A percentile compares a stretch with the other conserved stretches of the same genome.
Evolutionary conservation across 1,140 invertebrate genomes (phyloP).

Genomic region (Helicoverpa zea): DNA sequence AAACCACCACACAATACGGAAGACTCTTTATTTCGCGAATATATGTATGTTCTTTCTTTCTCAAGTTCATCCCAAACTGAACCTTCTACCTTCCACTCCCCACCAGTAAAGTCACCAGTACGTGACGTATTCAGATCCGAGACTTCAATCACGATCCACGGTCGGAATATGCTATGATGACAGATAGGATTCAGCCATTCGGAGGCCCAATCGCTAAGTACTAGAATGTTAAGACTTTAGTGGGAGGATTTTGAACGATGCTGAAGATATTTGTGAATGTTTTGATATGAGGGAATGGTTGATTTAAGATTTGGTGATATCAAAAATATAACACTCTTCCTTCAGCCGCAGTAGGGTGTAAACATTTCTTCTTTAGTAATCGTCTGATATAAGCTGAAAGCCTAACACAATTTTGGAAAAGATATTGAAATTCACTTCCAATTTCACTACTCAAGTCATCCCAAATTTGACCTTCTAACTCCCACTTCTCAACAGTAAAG

Average conservation of each 20-base stretch:
- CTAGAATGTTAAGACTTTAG: not conserved
- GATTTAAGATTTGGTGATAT: too few relatives aligned
- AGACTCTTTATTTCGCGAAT: too few relatives aligned
- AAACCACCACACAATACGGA: too few relatives aligned
- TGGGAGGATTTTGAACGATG: not conserved
- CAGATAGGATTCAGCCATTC: conserved; percentile 8
- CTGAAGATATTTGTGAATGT: not conserved
- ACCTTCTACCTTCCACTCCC: not conserved
- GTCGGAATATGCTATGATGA: conserved; percentile 42
- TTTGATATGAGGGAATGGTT: too few relatives aligned
- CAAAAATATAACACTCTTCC: too few relatives aligned
- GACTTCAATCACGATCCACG: conserved; percentile 40
- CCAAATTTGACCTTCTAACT: not conserved
- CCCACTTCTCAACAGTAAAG: not conserved
- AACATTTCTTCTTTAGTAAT: too few relatives aligned
- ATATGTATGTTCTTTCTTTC: too few relatives aligned
- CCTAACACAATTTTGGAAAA: too few relatives aligned
- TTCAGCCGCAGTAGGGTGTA: too few relatives aligned
- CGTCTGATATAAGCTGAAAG: too few relatives aligned
- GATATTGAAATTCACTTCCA: too few relatives aligned
- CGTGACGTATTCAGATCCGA: conserved; percentile 45
- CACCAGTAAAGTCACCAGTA: conserved; percentile 9
- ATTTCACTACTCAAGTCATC: too few relatives aligned
- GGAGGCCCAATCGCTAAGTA: conserved; percentile 21
- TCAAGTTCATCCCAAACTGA: not conserved